Base-by-base conservation (phyloP, 2,113 vertebrate species). In the Zonotrichia leucophrys region DNA sequence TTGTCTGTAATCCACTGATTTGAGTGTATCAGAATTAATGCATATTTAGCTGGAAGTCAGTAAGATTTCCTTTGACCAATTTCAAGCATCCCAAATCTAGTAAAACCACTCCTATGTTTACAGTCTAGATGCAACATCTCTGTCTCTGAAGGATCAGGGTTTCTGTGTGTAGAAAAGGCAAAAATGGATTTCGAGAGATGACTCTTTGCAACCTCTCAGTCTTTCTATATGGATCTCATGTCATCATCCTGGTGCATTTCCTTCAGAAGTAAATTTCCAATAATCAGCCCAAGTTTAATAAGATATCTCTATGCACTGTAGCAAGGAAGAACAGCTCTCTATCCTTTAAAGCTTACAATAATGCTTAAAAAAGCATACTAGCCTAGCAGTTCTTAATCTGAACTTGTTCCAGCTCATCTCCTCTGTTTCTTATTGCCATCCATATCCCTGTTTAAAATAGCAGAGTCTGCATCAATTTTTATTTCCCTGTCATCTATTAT, bases 401-500 rank as follows among this genome's bases (percentile, higher is more conserved):
- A 95, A 70, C 47, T 93, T 89, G 41, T 77, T 90, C 63, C 52
- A 94, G 41, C 42, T 95, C 90, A 83, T 90, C 80, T 94, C 53
- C 64, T 87, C 59, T 79, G 53, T 93, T 95, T 89, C 82, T 92
- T 89, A 93, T 79, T 87, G 70, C 49, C 83, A 93, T 95, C 95
- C 90, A 82, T 87, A 92, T 63, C 37, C 49, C 76, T 81, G 76
- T 93, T 92, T 90, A 94, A 95, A 96, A 94, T 83, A 97, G 90
- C 69, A 67, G 47, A 78, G 41, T 69, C 83, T 87, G 80, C 86
- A 81, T 94, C 76, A 95, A 67, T 97, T 96, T 91, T 92, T 93
- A 82, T 96, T 94, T 92, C 59, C 37, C 52, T 94, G 85, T 87
- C 87, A 95, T 95, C 78, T 77, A 86, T 92, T 94, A 94, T 70